Percentiles rank a stretch among this genome's conserved stretches.
phyloP scores from a whole-genome alignment of 1,140 invertebrate genomes.

The Apis dorsata region DNA sequence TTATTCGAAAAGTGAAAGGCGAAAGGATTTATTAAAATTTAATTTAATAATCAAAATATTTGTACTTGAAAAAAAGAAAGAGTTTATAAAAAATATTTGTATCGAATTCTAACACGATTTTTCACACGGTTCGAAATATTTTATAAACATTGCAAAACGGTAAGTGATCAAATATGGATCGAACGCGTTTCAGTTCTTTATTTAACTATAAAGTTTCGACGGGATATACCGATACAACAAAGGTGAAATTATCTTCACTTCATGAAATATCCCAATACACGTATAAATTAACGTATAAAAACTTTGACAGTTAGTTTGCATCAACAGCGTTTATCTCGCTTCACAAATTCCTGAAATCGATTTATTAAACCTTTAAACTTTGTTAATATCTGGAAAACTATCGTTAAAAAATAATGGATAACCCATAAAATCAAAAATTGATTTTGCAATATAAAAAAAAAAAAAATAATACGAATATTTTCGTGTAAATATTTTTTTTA shows the following conservation, averaged over 20 bases:
- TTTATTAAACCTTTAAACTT: constrained; percentile 2
- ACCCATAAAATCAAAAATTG: not conserved
- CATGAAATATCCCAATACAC: not conserved
- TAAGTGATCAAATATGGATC: not conserved
- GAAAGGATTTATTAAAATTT: not conserved
- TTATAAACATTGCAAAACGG: not conserved
- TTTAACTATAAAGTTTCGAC: not conserved
- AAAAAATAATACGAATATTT: not conserved
- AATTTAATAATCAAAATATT: too few relatives aligned
- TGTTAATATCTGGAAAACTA: not conserved
- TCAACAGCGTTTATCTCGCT: not conserved
- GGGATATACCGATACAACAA: not conserved
- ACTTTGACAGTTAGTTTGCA: not conserved
- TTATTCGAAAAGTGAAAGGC: not conserved
- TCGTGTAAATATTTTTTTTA: not conserved
- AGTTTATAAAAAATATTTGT: too few relatives aligned
- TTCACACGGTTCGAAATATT: not conserved
- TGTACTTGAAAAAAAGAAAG: too few relatives aligned
- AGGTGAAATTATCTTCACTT: not conserved
- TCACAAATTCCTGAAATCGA: not conserved
- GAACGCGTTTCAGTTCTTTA: not conserved
- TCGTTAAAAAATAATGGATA: not conserved
- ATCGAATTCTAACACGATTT: not conserved
- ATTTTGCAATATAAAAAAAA: not conserved
- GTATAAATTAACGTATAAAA: not conserved